Conservation (phyloP, 1,140 invertebrate genomes). For the Eupristina koningsbergeri region DNA sequence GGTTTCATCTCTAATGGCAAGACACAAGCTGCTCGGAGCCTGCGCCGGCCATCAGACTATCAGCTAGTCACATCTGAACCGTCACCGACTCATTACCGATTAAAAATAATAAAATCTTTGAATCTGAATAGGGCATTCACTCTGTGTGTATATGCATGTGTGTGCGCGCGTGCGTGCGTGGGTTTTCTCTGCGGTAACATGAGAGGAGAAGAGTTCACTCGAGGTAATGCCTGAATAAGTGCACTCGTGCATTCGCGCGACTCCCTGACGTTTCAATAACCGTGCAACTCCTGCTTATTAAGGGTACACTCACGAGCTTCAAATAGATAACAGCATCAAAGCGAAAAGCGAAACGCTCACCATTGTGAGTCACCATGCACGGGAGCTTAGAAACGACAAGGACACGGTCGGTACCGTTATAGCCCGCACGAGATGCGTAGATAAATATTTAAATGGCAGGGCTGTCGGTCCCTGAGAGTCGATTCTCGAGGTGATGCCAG, state of each 20-base stretch:
- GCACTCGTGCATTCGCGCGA: neutral
- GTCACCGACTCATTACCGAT: slow-evolving; percentile 44
- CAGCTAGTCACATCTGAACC: slow-evolving; percentile 13
- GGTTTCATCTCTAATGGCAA: slow-evolving; percentile 36
- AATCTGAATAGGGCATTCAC: slow-evolving; percentile 31
- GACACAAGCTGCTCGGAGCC: no score
- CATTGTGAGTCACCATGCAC: slow-evolving; percentile 35
- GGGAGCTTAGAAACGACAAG: slow-evolving; percentile 23
- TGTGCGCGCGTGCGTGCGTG: neutral
- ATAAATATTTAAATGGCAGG: slow-evolving; percentile 60
- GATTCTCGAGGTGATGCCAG: no score
- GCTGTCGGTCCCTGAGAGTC: no score
- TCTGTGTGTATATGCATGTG: neutral
- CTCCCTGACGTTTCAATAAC: slow-evolving; percentile 49
- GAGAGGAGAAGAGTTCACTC: neutral
- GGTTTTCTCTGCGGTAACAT: neutral
- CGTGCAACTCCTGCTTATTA: neutral
- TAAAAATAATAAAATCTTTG: slow-evolving; percentile 44
- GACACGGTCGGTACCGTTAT: slow-evolving; percentile 47
- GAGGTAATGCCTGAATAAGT: slow-evolving; percentile 2
- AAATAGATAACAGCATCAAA: slow-evolving; percentile 17
- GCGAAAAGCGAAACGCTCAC: slow-evolving; percentile 26
- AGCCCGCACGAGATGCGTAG: slow-evolving; percentile 54
- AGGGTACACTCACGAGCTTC: neutral
- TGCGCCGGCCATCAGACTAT: neutral